Evolutionary conservation across 23 tunicate species (phyloP), one percentile per base, ranked within the genome.

Genomic region (Halocynthia aurantium): DNA sequence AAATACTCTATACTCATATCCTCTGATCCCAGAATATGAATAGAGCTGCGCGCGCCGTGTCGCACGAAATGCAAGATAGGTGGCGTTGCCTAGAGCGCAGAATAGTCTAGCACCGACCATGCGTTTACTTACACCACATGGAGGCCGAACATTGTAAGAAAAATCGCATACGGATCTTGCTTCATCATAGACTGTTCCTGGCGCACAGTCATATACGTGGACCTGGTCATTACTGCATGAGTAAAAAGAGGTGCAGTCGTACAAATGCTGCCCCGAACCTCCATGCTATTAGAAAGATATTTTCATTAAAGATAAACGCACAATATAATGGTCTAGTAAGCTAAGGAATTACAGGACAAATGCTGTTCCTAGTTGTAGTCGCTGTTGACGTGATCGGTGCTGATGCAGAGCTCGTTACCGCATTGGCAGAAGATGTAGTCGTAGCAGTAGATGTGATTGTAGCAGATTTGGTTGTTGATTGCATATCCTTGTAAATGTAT

Each of bases 161-260:
- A 77, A 71, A 69, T 87, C 94, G 69, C 94, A 87, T 8, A 78
- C 70, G 17, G 62, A 15, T 21, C 83, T 57, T 13, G 12, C 13
- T 70, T 77, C 83, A 66, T 87, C 82, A 62, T 6, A 87, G 6
- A 69, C 77, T 6, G 86, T 78, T 15, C 80, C 83, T 11, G 94
- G 86, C 9, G 87, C 83, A 55, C 94, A 87, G 56, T 70, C 40
- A 67, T 76, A 70, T 21, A 80, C 31, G 53, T n/a, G 60, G 6
- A 21, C 70, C 18, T 21, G 22, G 9, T 0, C 9, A 5, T 49
- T 62, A 7, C 57, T 20, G 66, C 94, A 87, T 21, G 78, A 71
- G 86, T 76, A 81, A 75, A 68, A 87, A 15, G 76, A 63, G 53
- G 61, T 52, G 76, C 86, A 87, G 18, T 69, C 77, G 19, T n/a